Conservation (phyloP, 2,888 invertebrate genomes). For the Ochropleura leucogaster region DNA sequence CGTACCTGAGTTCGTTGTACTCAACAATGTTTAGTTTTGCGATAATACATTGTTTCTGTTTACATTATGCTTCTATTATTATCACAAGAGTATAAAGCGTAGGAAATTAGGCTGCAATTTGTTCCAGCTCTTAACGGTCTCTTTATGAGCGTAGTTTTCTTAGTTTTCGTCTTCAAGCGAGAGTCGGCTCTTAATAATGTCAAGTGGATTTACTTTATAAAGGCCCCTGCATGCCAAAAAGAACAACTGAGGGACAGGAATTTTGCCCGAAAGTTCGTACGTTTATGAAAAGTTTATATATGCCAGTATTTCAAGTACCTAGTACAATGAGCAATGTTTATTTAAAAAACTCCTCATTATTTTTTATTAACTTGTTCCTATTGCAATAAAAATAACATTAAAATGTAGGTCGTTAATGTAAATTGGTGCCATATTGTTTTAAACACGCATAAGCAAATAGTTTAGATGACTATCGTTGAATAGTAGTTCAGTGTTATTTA, state of each 20-base stretch:
- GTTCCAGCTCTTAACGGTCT: constrained; percentile 55
- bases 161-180: constrained; percentile 25
- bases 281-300: not conserved
- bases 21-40: constrained; percentile 49
- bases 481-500: constrained; percentile 33
- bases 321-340: constrained; percentile 6
- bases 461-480: constrained; percentile 45
- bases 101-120: constrained; percentile 52
- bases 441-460: constrained; percentile 43
- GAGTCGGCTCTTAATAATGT: constrained; percentile 13
- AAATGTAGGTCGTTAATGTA: constrained; percentile 36
- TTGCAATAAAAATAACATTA: constrained; percentile 37
- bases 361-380: constrained; percentile 8
- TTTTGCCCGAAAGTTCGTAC: not conserved
- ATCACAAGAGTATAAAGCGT: constrained; percentile 38
- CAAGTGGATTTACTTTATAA: constrained; percentile 6
- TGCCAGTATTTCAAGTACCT: not conserved
- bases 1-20: constrained; percentile 57
- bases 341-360: constrained; percentile 12
- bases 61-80: constrained; percentile 50
- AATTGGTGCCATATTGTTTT: constrained; percentile 35
- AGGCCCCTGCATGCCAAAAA: not conserved
- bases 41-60: constrained; percentile 43
- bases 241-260: not conserved
- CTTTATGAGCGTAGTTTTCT: constrained; percentile 48